Conservation (phyloP, 2,113 vertebrate species). For the Pao palembangensis region DNA sequence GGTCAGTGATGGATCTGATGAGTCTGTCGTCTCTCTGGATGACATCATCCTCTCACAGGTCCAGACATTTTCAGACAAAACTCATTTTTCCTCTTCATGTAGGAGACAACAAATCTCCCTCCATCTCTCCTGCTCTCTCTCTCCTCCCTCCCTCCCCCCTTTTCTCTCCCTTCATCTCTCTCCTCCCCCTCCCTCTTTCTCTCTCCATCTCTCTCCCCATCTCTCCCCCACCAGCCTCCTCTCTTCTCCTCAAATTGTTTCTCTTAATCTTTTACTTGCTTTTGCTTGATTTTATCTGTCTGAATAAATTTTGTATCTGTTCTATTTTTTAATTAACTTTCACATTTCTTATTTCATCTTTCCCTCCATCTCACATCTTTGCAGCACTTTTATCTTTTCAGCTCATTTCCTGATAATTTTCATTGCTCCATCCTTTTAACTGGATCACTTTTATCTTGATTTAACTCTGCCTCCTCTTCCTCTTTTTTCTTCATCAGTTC, state of each 20-base stretch:
- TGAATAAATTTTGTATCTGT: slow-evolving; percentile 4
- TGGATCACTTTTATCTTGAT: background rate
- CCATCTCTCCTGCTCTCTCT: too few species aligned
- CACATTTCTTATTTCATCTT: background rate
- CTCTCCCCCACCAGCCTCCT: background rate
- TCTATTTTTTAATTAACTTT: background rate
- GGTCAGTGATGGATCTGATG: too few species aligned
- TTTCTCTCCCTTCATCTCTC: background rate
- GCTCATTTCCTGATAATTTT: background rate
- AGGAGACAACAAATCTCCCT: too few species aligned
- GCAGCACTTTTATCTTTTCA: background rate
- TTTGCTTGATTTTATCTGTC: slow-evolving; percentile 1
- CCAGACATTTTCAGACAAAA: too few species aligned
- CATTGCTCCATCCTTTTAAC: background rate
- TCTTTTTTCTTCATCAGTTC: background rate
- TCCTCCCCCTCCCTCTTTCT: background rate
- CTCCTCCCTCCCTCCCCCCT: too few species aligned
- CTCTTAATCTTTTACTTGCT: background rate
- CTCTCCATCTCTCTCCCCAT: background rate
- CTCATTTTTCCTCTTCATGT: too few species aligned
- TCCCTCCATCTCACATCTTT: background rate
- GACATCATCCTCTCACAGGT: too few species aligned
- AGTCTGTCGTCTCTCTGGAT: background rate
- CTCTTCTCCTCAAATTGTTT: background rate
- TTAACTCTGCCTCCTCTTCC: background rate